Conservation (phyloP, 1,140 invertebrate genomes). For the Capitella teleta region DNA sequence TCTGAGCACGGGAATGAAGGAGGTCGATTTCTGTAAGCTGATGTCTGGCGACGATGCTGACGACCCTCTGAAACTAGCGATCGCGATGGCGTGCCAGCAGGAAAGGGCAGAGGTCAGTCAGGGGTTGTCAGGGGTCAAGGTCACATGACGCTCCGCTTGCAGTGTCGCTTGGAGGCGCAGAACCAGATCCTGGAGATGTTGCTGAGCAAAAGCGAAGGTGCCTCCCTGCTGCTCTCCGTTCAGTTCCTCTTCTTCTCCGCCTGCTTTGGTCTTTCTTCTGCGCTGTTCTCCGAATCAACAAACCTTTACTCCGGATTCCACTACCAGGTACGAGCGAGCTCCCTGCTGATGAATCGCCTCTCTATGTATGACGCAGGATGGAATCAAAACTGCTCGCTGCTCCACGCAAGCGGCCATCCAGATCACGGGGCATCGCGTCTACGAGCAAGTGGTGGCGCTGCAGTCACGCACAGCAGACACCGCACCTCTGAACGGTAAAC, state of each 20-base stretch:
- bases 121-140: no score
- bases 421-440: constrained; percentile 33
- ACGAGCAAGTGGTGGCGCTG: constrained; percentile 32
- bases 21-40: no score
- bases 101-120: constrained; percentile 39
- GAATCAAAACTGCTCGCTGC: constrained; percentile 28
- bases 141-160: no score
- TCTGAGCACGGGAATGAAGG: no score
- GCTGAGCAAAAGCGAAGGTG: constrained; percentile 32
- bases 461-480: constrained; percentile 16
- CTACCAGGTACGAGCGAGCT: not conserved
- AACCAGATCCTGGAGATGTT: constrained; percentile 45
- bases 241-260: constrained; percentile 51
- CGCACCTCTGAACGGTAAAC: constrained; percentile 1
- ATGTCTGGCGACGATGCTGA: no score
- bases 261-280: constrained; percentile 48
- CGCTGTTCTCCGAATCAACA: constrained; percentile 19
- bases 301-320: not conserved
- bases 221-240: constrained; percentile 39
- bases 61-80: no score
- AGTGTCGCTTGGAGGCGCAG: constrained; percentile 45
- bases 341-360: not conserved
- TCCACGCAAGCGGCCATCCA: constrained; percentile 38
- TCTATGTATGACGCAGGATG: constrained; percentile 22
- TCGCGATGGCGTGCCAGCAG: constrained; percentile 43